These are phyloP conservation scores for Bungarus multicinctus DNA, from an alignment of 2,113 vertebrate genomes.

Conservation along the genomic window DNA sequence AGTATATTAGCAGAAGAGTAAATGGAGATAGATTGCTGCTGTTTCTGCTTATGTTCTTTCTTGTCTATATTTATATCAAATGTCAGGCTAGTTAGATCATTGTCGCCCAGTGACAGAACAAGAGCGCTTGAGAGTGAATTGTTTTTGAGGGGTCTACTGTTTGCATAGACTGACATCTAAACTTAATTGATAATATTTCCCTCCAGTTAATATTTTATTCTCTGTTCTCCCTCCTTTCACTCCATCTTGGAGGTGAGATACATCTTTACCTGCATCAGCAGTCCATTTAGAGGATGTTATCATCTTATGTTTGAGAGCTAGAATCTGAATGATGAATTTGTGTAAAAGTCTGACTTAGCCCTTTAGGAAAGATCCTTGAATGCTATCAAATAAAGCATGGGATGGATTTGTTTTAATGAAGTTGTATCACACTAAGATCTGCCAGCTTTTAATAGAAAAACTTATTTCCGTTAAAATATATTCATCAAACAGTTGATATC, in stretches of 20 bases:
- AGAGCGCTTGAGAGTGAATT: slow-evolving; percentile 4
- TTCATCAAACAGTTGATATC: not conserved
- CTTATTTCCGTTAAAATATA: not conserved
- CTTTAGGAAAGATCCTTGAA: not conserved
- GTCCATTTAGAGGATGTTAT: not conserved
- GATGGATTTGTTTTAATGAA: not conserved
- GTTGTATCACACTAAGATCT: not conserved
- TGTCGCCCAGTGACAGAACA: slow-evolving; percentile 13
- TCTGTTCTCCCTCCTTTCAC: not conserved
- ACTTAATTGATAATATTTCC: slow-evolving; percentile 28
- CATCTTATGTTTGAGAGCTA: not conserved
- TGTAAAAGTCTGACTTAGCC: not conserved
- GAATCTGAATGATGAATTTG: not conserved
- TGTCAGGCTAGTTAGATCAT: slow-evolving; percentile 30
- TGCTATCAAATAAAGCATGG: not conserved
- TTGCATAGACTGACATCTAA: slow-evolving; percentile 7
- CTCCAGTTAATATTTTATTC: not conserved
- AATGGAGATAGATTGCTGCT: slow-evolving; percentile 32
- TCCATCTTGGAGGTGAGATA: not conserved
- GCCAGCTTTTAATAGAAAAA: not conserved
- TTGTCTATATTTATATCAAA: slow-evolving; percentile 38
- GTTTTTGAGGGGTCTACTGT: slow-evolving; percentile 4
- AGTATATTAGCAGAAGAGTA: slow-evolving; percentile 38
- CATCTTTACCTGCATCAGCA: not conserved
- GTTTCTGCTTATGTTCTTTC: slow-evolving; percentile 17